A percentile compares a stretch with the other conserved stretches of the same genome.
Conservation (phyloP, 2,888 invertebrate species). For the Epinotia ramella region DNA sequence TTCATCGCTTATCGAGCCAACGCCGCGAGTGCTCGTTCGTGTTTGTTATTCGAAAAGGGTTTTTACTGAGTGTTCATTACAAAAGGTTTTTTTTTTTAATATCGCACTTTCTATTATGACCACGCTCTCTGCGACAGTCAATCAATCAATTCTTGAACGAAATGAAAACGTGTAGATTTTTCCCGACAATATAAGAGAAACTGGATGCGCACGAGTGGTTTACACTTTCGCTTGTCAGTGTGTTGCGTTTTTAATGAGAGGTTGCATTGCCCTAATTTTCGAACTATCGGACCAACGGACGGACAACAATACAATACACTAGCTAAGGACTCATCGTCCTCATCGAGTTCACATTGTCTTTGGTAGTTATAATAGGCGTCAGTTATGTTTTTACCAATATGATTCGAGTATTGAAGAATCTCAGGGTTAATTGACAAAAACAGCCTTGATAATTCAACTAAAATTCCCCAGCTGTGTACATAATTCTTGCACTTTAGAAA, state of each 20-base stretch:
- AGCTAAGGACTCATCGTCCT: too few relatives aligned
- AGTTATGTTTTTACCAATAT: not conserved
- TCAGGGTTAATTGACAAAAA: not conserved
- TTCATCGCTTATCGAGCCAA: slow-evolving; percentile 50
- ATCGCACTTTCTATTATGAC: slow-evolving; percentile 22
- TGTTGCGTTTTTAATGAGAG: slow-evolving; percentile 49
- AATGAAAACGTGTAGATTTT: slow-evolving; percentile 45
- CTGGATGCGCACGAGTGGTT: slow-evolving; percentile 76
- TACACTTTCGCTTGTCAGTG: slow-evolving; percentile 69
- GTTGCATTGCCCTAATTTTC: slow-evolving; percentile 32
- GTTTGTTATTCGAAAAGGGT: slow-evolving; percentile 49
- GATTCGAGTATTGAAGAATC: not conserved
- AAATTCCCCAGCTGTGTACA: slow-evolving; percentile 28
- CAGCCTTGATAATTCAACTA: slow-evolving; percentile 30
- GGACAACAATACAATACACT: not conserved
- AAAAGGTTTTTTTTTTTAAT: slow-evolving; percentile 23
- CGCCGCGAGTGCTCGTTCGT: slow-evolving; percentile 61
- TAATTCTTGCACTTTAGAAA: slow-evolving; percentile 31
- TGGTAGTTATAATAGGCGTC: not conserved
- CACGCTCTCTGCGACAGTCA: slow-evolving; percentile 17
- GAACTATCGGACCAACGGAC: not conserved
- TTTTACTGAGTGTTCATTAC: slow-evolving; percentile 34
- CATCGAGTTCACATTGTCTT: not conserved
- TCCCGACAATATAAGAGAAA: slow-evolving; percentile 53
- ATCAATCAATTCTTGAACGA: slow-evolving; percentile 18